Base-by-base conservation (phyloP, 2,888 invertebrate species). In the Andrena camellia region DNA sequence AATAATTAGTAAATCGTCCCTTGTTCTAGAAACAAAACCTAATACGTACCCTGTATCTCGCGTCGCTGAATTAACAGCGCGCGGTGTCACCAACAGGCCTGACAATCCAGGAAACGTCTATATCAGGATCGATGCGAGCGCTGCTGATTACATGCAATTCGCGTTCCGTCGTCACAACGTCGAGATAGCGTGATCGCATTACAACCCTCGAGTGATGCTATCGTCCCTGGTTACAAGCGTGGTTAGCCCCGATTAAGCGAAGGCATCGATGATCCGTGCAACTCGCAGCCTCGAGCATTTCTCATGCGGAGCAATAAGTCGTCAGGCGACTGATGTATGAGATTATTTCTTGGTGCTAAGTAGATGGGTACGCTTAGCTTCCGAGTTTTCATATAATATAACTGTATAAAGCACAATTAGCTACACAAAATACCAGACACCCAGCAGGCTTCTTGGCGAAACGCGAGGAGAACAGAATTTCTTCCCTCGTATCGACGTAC, bases 21-120 rank as follows among this genome's bases (percentile, higher is more conserved):
- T 26, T 33, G 23, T 3, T 6, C 10, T 2, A 31, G 17, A 35
- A 66, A 52, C 52, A n/a, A 67, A 67, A 67, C 33, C 31, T 5
- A 17, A n/a, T n/a, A n/a, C n/a, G n/a, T 8, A 10, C 54, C 17
- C 31, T 29, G 73, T 35, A 75, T 48, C 67, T 76, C 52, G 54
- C 50, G 29, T 20, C 57, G 48, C 29, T 42, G 69, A 59, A 68
- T 68, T 77, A 67, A 71, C 71, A 26, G 31, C 6, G 20, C 57
- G 13, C 42, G 64, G 60, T 70, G 82, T 77, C 70, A 73, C 42
- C 63, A 57, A 23, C 74, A 76, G 63, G 69, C 71, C 72, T 74
- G 80, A 82, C 88, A 83, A 86, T 87, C 71, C 88, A 63, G 87
- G 87, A 87, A 88, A 87, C 79, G 84, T 83, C 75, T 73, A 62